phyloP scores from a whole-genome alignment of 2,888 invertebrate genomes.

The Drosophila mercatorum region DNA sequence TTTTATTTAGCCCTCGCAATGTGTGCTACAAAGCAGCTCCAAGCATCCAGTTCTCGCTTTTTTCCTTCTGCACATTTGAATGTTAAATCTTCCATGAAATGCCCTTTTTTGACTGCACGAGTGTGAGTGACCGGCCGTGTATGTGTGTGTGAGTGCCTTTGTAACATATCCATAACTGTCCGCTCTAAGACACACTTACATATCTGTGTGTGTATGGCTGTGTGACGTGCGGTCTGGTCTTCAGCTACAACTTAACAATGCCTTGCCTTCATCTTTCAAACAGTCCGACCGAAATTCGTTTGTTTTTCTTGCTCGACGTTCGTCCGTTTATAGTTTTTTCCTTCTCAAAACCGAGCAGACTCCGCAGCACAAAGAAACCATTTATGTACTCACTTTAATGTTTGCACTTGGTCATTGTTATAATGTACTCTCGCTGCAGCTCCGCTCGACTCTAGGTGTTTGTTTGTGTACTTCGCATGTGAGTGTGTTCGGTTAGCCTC shows the following conservation, averaged over 20 bases:
- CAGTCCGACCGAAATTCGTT: constrained; percentile 58
- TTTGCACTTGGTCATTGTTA: constrained; percentile 69
- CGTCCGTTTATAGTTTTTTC: constrained; percentile 25
- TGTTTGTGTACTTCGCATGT: constrained; percentile 11
- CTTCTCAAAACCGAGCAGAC: constrained; percentile 38
- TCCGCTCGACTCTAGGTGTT: constrained; percentile 12
- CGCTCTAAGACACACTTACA: constrained; percentile 27
- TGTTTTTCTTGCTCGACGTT: constrained; percentile 41
- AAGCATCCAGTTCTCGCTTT: constrained; percentile 4
- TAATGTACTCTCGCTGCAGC: constrained; percentile 62
- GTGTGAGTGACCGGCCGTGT: constrained; percentile 21
- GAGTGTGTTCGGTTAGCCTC: constrained; percentile 24
- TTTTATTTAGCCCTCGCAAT: constrained; percentile 74
- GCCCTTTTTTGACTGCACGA: constrained; percentile 54
- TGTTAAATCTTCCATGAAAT: constrained; percentile 85
- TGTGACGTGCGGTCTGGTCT: constrained; percentile 61
- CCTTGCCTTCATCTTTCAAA: constrained; percentile 44
- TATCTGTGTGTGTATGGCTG: constrained; percentile 24
- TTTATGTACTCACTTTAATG: constrained; percentile 72
- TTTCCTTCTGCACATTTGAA: constrained; percentile 82
- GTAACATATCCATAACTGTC: constrained; percentile 63
- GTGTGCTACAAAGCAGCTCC: constrained; percentile 27
- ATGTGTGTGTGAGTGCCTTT: constrained; percentile 32
- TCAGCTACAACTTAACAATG: constrained; percentile 71
- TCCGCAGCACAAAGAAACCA: constrained; percentile 70